A percentile compares a stretch with the other conserved stretches of the same genome.
Conservation (phyloP, 2,113 vertebrate species). For the Alectura lathami region DNA sequence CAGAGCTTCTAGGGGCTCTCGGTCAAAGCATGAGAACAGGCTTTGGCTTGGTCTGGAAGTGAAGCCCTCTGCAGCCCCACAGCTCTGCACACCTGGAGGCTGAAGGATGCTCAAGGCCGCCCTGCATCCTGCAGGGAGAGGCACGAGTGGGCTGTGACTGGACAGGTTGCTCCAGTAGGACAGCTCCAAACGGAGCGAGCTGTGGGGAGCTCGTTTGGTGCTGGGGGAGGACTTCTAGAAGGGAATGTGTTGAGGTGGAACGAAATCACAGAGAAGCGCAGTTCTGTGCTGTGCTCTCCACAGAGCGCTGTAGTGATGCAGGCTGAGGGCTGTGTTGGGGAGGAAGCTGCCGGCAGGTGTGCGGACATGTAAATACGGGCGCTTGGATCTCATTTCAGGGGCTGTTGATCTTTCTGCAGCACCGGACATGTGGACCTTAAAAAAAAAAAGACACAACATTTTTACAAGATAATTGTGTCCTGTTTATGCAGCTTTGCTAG, state of each 20-base stretch:
- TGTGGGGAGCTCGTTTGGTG: neutral
- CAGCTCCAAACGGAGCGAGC: neutral
- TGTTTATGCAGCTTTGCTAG: constrained; percentile 2
- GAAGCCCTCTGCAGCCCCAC: neutral
- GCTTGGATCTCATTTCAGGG: neutral
- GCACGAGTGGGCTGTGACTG: neutral
- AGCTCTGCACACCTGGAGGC: neutral
- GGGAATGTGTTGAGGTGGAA: neutral
- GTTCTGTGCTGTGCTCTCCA: neutral
- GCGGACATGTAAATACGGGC: neutral
- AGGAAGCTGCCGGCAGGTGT: neutral
- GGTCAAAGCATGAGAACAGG: neutral
- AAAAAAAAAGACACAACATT: neutral
- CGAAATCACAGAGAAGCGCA: neutral
- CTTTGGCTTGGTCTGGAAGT: neutral
- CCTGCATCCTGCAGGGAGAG: neutral
- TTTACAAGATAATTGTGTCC: neutral
- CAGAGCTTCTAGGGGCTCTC: neutral
- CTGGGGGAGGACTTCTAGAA: neutral
- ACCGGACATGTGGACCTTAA: neutral
- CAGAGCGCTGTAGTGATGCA: fast-evolving
- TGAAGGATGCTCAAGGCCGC: neutral
- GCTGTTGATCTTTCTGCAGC: neutral
- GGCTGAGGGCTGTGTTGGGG: neutral
- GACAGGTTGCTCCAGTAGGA: neutral